phyloP scores from a whole-genome alignment of 2,113 vertebrate species.

The Cygnus atratus region DNA sequence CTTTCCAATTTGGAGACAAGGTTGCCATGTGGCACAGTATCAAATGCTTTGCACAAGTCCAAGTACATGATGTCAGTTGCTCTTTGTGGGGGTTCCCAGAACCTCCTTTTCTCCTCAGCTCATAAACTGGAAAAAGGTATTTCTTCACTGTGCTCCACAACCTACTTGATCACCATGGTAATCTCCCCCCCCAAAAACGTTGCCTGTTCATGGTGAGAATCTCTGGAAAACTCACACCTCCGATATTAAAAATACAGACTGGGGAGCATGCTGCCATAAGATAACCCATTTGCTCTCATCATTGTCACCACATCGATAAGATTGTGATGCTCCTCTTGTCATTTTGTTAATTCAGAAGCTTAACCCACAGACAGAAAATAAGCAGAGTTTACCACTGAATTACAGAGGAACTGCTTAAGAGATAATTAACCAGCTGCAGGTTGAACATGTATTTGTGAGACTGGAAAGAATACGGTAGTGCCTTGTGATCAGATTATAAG shows the following conservation, averaged over 20 bases:
- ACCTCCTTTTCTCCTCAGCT: background rate
- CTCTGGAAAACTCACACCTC: background rate
- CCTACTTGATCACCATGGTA: slow-evolving; percentile 23
- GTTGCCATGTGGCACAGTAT: too few relatives aligned
- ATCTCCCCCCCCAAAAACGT: background rate
- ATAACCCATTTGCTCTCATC: background rate
- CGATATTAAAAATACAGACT: background rate
- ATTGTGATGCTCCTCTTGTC: background rate
- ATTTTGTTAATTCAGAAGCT: background rate
- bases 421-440: slow-evolving; percentile 6
- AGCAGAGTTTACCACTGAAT: background rate
- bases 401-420: background rate
- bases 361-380: background rate
- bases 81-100: background rate
- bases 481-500: background rate
- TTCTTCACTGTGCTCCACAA: background rate
- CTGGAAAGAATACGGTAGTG: background rate
- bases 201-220: background rate
- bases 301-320: background rate
- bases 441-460: background rate
- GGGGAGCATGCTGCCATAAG: background rate
- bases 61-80: too few relatives aligned
- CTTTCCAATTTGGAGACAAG: too few relatives aligned
- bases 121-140: background rate
- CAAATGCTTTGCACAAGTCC: too few relatives aligned